A percentile compares a stretch with the other conserved stretches of the same genome.
These are phyloP conservation scores for Drosophila sturtevanti DNA, from an alignment of 1,140 invertebrate genomes.

Conservation along the genomic window DNA sequence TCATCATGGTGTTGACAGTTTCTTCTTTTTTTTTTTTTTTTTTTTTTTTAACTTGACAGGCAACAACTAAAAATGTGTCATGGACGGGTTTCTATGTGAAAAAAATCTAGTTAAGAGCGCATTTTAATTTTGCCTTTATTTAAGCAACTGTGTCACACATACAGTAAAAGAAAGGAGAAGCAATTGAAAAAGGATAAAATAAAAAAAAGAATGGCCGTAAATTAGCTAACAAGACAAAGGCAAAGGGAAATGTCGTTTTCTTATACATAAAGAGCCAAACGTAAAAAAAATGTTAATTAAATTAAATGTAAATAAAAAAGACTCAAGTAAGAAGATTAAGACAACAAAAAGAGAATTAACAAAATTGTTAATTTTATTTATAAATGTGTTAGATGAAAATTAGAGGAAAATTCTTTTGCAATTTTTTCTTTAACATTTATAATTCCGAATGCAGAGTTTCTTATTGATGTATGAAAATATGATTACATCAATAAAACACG, in stretches of 20 bases:
- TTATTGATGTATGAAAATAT: no score
- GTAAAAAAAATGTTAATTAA: conserved; percentile 68
- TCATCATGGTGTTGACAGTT: conserved; percentile 34
- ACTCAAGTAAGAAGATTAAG: conserved; percentile 2
- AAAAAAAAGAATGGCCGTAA: conserved; percentile 27
- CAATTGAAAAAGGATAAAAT: not conserved
- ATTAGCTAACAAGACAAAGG: conserved; percentile 33
- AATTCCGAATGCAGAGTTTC: no score
- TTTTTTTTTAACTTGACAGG: conserved; percentile 30
- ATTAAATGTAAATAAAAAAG: conserved; percentile 60
- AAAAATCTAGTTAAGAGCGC: conserved; percentile 52
- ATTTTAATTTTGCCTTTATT: conserved; percentile 52
- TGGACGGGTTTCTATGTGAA: conserved; percentile 6
- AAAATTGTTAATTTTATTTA: not conserved
- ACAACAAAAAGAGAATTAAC: not conserved
- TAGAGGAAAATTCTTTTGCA: not conserved
- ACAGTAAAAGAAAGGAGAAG: not conserved
- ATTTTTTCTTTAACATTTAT: no score
- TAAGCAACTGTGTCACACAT: conserved; percentile 10
- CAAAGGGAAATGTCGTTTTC: conserved; percentile 40
- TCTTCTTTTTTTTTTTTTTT: conserved; percentile 25
- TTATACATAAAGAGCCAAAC: conserved; percentile 29
- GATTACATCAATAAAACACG: no score
- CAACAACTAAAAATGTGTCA: conserved; percentile 19
- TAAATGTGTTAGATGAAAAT: not conserved